These are phyloP conservation scores for Percopsis omiscomaycus DNA, from an alignment of 2,797 vertebrate genomes.

Conservation along the genomic window DNA sequence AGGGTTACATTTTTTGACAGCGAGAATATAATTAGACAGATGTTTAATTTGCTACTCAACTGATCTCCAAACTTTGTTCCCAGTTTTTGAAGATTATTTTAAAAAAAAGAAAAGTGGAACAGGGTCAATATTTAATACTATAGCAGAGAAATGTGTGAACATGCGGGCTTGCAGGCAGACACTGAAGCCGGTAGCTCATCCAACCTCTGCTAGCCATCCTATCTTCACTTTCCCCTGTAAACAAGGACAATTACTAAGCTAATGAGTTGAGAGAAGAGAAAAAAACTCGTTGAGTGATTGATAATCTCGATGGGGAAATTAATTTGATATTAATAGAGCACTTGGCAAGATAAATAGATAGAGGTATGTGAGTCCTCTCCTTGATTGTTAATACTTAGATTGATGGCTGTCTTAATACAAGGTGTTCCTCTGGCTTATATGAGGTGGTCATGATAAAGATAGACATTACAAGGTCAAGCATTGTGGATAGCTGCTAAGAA, in stretches of 20 bases:
- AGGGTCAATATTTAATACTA: slow-evolving; percentile 1
- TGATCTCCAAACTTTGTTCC: neutral
- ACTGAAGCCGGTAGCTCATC: slow-evolving; percentile 31
- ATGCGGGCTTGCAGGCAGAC: slow-evolving; percentile 15
- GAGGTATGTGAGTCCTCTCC: slow-evolving; percentile 67
- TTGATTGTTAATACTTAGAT: slow-evolving; percentile 77
- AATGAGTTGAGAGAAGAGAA: slow-evolving; percentile 73
- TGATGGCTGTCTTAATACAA: slow-evolving; percentile 73
- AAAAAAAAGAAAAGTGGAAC: neutral
- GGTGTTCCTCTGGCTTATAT: slow-evolving; percentile 54
- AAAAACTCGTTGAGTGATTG: slow-evolving; percentile 75
- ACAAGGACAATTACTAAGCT: slow-evolving; percentile 82
- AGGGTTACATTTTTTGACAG: slow-evolving; percentile 34
- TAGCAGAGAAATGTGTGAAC: slow-evolving; percentile 6
- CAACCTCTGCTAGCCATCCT: slow-evolving; percentile 49
- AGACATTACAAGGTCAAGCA: slow-evolving; percentile 34
- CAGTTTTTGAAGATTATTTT: neutral
- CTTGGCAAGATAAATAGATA: slow-evolving; percentile 82
- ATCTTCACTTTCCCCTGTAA: slow-evolving; percentile 75
- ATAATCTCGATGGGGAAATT: slow-evolving; percentile 76
- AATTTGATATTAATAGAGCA: slow-evolving; percentile 82
- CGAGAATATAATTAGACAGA: slow-evolving; percentile 16
- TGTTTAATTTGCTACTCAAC: neutral
- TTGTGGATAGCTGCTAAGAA: slow-evolving; percentile 2
- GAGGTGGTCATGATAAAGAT: slow-evolving; percentile 57